These are phyloP conservation scores for Craterocephalus amniculus DNA, from an alignment of 2,797 vertebrate species.

Conservation along the genomic window DNA sequence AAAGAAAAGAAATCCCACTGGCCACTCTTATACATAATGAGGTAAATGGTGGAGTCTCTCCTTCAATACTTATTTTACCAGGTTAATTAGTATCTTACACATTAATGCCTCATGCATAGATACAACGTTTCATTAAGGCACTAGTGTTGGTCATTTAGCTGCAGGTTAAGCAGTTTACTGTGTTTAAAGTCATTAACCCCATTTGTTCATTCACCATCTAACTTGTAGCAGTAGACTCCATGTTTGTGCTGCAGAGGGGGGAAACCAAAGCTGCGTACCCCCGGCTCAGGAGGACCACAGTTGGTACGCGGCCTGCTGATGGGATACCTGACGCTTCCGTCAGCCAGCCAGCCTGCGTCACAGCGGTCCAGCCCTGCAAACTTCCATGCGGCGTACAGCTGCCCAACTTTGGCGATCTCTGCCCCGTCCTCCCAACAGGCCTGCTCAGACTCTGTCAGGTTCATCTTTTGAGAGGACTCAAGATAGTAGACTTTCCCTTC, in stretches of 20 bases:
- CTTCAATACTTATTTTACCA: no score
- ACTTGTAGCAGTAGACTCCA: conserved; percentile 87
- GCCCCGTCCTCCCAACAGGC: conserved; percentile 81
- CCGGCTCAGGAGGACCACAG: conserved; percentile 84
- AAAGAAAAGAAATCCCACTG: neutral
- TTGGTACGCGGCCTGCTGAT: conserved; percentile 81
- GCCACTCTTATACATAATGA: neutral
- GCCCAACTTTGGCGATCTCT: conserved; percentile 86
- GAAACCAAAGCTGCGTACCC: conserved; percentile 88
- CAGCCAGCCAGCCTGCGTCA: conserved; percentile 88
- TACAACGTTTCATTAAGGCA: no score
- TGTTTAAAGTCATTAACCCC: neutral
- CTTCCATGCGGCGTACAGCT: conserved; percentile 90
- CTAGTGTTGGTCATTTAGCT: neutral
- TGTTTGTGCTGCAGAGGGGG: conserved; percentile 79
- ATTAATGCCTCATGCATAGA: no score
- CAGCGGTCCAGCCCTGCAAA: conserved; percentile 85
- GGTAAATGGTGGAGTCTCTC: neutral
- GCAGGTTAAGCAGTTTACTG: neutral
- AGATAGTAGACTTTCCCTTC: conserved; percentile 88
- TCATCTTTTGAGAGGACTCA: conserved; percentile 76
- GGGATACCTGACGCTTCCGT: conserved; percentile 88
- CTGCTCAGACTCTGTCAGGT: conserved; percentile 81
- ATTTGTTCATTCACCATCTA: neutral
- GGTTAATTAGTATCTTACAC: no score